phyloP scores from a whole-genome alignment of 2,888 invertebrate species.

The Aradus depressus region DNA sequence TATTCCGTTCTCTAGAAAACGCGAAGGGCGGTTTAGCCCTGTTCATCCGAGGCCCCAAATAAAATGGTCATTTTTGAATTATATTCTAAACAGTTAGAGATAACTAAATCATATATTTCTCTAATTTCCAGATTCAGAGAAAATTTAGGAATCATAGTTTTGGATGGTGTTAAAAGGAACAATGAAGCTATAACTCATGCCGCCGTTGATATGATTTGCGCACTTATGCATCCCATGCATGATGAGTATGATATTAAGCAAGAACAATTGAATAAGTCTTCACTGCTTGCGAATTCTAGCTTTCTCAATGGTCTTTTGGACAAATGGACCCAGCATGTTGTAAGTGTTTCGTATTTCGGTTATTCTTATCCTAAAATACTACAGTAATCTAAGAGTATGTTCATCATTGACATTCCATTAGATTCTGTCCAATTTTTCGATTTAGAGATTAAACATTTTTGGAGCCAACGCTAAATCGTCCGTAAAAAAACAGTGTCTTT shows the following conservation, averaged over 20 bases:
- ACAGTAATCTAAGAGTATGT: no score
- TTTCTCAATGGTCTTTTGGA: conserved; percentile 88
- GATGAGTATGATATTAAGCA: conserved; percentile 92
- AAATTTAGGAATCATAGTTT: conserved; percentile 84
- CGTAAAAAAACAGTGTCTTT: no score
- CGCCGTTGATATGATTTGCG: conserved; percentile 92
- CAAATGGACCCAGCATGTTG: conserved; percentile 91
- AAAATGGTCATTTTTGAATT: no score
- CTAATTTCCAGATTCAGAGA: conserved; percentile 76
- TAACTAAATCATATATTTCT: conserved; percentile 1
- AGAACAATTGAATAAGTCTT: conserved; percentile 96
- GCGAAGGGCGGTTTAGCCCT: no score
- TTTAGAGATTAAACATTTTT: no score
- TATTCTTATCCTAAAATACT: no score
- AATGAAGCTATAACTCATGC: conserved; percentile 88
- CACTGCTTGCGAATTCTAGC: conserved; percentile 76
- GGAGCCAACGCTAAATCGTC: no score
- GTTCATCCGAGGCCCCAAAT: no score
- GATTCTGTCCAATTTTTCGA: no score
- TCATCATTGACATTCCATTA: no score
- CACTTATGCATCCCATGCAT: conserved; percentile 97
- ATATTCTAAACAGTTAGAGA: background rate
- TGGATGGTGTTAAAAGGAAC: conserved; percentile 75
- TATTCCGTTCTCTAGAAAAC: no score
- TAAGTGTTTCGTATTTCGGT: conserved; percentile 43